Conservation (phyloP, 23 tunicate genomes). For the Trididemnum nubilum region DNA sequence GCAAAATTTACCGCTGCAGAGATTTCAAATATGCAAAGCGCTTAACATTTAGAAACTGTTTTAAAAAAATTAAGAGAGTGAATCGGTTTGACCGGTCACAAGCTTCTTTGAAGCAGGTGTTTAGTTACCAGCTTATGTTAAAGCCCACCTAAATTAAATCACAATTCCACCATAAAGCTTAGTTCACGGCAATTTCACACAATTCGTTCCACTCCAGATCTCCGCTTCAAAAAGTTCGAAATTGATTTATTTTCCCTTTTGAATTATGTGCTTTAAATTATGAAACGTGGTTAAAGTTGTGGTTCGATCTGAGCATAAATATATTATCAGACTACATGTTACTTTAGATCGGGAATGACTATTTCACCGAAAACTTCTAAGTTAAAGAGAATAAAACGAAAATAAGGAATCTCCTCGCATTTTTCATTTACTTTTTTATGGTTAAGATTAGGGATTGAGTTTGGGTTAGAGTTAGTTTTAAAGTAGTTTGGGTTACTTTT, state of each 20-base stretch:
- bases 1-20: neutral
- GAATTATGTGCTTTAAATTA: neutral
- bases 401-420: too few relatives aligned
- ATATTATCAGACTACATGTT: too few relatives aligned
- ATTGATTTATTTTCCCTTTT: slow-evolving; percentile 19
- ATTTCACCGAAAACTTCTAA: neutral
- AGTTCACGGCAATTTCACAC: slow-evolving; percentile 67
- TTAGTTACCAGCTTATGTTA: neutral
- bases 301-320: too few relatives aligned
- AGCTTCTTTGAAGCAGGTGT: neutral
- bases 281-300: too few relatives aligned
- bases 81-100: neutral
- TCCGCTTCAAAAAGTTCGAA: slow-evolving; percentile 4
- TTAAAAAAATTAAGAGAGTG: neutral
- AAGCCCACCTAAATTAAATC: neutral
- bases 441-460: too few relatives aligned
- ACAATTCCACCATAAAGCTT: neutral
- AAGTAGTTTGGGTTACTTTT: too few relatives aligned
- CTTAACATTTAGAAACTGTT: neutral
- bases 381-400: too few relatives aligned
- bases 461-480: too few relatives aligned
- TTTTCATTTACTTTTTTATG: too few relatives aligned
- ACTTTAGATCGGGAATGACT: too few relatives aligned
- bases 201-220: slow-evolving; percentile 22
- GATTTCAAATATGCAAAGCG: neutral